Percentiles rank a stretch among this genome's conserved stretches.
Evolutionary conservation across 1,140 invertebrate species (phyloP).

Genomic region (Mamestra configurata): DNA sequence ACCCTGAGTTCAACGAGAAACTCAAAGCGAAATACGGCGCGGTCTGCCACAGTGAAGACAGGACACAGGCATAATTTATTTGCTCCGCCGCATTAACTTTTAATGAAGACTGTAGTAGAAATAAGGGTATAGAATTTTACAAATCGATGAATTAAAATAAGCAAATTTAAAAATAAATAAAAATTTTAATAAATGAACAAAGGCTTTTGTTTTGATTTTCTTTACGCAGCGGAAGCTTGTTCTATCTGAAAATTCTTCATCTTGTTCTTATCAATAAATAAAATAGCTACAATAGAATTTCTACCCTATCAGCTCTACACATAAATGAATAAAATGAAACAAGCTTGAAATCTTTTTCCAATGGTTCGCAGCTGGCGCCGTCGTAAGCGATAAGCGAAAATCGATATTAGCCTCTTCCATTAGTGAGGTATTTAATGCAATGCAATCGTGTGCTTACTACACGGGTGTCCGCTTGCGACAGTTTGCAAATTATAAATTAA

Average conservation of each 20-base stretch:
- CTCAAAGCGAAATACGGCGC: slow-evolving; percentile 74
- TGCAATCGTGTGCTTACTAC: slow-evolving; percentile 65
- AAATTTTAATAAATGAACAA: background rate
- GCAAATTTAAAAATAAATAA: background rate
- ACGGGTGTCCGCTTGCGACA: slow-evolving; percentile 18
- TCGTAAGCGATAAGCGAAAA: slow-evolving; percentile 78
- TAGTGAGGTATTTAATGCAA: slow-evolving; percentile 75
- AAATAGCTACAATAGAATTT: slow-evolving; percentile 25
- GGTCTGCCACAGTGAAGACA: slow-evolving; percentile 64
- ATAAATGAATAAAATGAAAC: slow-evolving; percentile 56
- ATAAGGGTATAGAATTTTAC: slow-evolving; percentile 3
- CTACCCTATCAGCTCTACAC: slow-evolving; percentile 16
- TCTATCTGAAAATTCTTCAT: background rate
- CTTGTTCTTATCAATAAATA: background rate
- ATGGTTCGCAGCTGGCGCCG: slow-evolving; percentile 68
- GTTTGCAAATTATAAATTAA: slow-evolving; percentile 46
- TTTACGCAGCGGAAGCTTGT: background rate
- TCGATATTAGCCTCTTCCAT: slow-evolving; percentile 73
- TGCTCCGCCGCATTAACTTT: slow-evolving; percentile 13
- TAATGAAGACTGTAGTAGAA: slow-evolving; percentile 39
- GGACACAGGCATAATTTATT: slow-evolving; percentile 61
- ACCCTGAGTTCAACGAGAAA: slow-evolving; percentile 85
- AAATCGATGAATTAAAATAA: background rate
- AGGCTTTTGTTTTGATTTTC: background rate
- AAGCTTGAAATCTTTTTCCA: slow-evolving; percentile 66